Conservation (phyloP, 2,797 vertebrate species). For the Glossophaga mutica region DNA sequence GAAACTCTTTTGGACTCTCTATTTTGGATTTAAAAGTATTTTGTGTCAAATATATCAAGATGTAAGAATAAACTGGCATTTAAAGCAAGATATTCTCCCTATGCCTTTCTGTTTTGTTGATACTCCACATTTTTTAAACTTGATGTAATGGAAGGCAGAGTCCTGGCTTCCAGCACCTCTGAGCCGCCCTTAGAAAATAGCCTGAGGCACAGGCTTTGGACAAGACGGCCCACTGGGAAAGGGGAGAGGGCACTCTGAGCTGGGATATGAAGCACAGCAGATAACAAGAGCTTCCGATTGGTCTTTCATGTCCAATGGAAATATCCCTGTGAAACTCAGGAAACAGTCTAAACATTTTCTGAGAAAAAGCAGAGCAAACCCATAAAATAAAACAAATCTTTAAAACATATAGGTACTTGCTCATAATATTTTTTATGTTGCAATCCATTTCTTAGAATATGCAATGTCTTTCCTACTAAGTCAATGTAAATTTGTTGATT, state of each 20-base stretch:
- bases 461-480: neutral
- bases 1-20: neutral
- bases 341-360: neutral
- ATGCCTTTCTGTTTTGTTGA: neutral
- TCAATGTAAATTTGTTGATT: neutral
- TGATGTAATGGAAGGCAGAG: neutral
- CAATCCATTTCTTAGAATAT: neutral
- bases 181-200: neutral
- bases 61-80: neutral
- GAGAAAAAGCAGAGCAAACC: neutral
- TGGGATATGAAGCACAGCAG: neutral
- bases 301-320: neutral
- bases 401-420: neutral
- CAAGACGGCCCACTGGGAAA: accelerated
- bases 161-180: neutral
- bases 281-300: neutral
- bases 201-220: neutral
- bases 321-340: neutral
- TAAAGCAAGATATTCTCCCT: neutral
- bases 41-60: neutral
- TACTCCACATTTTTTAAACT: neutral
- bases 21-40: neutral
- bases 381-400: neutral
- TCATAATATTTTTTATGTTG: neutral
- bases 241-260: accelerated